Evolutionary conservation across 2,888 invertebrate genomes (phyloP).

Genomic region (Hoplodrina ambigua): DNA sequence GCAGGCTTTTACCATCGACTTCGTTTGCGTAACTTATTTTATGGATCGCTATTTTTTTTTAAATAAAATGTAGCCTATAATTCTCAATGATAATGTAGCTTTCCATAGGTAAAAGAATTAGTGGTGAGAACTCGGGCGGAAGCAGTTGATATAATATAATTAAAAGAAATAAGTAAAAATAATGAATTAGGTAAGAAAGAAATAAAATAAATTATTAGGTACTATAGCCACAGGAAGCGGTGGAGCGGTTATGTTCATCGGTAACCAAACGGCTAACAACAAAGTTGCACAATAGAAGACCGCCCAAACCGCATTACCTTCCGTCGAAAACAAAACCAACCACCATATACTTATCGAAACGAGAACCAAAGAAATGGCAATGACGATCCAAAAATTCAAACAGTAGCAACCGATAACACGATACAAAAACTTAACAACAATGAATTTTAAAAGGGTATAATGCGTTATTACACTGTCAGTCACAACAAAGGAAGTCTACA

Average conservation of each 20-base stretch:
- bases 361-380: slow-evolving; percentile 38
- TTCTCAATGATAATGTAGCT: too few species aligned
- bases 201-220: too few species aligned
- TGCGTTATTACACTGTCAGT: slow-evolving; percentile 57
- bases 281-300: slow-evolving; percentile 21
- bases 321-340: slow-evolving; percentile 23
- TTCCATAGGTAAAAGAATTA: too few species aligned
- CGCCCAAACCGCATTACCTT: slow-evolving; percentile 29
- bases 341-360: slow-evolving; percentile 42
- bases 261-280: slow-evolving; percentile 3
- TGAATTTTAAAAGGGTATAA: slow-evolving; percentile 53
- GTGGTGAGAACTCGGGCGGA: too few species aligned
- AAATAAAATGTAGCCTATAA: too few species aligned
- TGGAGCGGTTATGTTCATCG: background rate
- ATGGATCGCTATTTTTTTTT: too few species aligned
- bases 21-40: too few species aligned
- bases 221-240: background rate
- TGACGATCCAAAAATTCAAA: slow-evolving; percentile 42
- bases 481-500: slow-evolving; percentile 55
- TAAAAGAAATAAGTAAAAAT: too few species aligned
- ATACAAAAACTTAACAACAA: slow-evolving; percentile 56
- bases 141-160: too few species aligned
- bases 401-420: slow-evolving; percentile 53
- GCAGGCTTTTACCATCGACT: too few species aligned
- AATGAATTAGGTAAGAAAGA: too few species aligned